Percentiles rank a stretch among this genome's conserved stretches.
Conservation (phyloP, 2,113 vertebrate genomes). For the Phaetusa simplex region DNA sequence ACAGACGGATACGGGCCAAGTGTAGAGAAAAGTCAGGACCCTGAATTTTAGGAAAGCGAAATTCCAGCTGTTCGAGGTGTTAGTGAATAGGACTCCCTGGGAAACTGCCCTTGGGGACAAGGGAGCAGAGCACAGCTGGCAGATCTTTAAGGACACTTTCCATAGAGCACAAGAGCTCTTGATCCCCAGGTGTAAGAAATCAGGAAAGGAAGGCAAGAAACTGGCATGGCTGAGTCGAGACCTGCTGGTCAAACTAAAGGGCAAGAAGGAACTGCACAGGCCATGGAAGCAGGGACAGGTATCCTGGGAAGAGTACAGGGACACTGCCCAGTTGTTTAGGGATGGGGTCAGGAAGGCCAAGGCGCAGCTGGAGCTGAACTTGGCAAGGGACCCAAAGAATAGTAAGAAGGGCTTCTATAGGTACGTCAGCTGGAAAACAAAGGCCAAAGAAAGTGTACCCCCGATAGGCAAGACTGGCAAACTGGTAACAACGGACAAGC, state of each 20-base stretch:
- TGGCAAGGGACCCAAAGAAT: background rate
- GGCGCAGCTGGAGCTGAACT: background rate
- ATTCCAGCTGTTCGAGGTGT: background rate
- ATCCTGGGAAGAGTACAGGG: background rate
- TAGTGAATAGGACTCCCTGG: background rate
- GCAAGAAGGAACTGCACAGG: background rate
- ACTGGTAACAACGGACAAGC: background rate
- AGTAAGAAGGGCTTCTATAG: background rate
- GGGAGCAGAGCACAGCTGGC: background rate
- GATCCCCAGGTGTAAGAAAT: background rate
- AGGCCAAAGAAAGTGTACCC: background rate
- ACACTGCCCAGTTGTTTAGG: background rate
- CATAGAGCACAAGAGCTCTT: background rate
- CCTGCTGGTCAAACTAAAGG: background rate
- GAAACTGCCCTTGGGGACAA: background rate
- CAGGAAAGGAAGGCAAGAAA: background rate
- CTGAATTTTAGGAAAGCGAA: background rate
- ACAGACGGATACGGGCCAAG: background rate
- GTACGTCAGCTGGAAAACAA: background rate
- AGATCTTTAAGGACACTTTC: background rate
- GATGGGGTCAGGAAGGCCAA: background rate
- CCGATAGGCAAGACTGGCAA: background rate
- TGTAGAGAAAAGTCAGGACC: background rate
- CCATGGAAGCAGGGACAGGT: background rate
- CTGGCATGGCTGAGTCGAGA: background rate